A percentile compares a stretch with the other conserved stretches of the same genome.
These are phyloP conservation scores for Schlechtendalia chinensis DNA, from an alignment of 1,140 invertebrate genomes.

Conservation along the genomic window DNA sequence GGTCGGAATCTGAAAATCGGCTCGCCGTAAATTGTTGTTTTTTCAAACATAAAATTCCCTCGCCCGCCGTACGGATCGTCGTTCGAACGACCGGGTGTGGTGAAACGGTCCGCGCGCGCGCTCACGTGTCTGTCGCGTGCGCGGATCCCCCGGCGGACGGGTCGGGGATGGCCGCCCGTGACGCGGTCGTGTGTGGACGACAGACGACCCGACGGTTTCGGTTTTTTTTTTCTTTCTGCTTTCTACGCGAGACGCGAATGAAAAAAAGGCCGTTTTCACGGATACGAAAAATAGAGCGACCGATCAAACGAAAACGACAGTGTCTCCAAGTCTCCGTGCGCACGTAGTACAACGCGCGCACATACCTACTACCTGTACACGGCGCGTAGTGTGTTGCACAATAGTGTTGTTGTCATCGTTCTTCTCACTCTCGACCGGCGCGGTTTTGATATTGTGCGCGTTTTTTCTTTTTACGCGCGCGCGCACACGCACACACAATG, in stretches of 20 bases:
- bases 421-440: conserved; percentile 29
- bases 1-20: not conserved
- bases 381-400: conserved; percentile 9
- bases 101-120: conserved; percentile 20
- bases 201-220: too few relatives aligned
- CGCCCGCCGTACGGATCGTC: too few relatives aligned
- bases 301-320: conserved; percentile 33
- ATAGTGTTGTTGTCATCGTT: conserved; percentile 37
- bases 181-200: too few relatives aligned
- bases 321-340: too few relatives aligned
- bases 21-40: conserved; percentile 10
- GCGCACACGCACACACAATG: conserved; percentile 22
- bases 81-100: too few relatives aligned
- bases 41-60: too few relatives aligned
- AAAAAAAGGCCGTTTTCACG: too few relatives aligned
- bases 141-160: not conserved
- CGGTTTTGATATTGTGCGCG: conserved; percentile 22
- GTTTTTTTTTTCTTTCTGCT: too few relatives aligned
- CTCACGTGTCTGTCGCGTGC: not conserved
- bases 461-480: conserved; percentile 2
- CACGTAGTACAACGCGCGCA: not conserved
- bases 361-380: not conserved
- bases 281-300: not conserved
- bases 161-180: not conserved
- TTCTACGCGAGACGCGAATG: too few relatives aligned